A percentile compares a stretch with the other conserved stretches of the same genome.
phyloP scores from a whole-genome alignment of 2,113 vertebrate species.

The Lagopus leucura region DNA sequence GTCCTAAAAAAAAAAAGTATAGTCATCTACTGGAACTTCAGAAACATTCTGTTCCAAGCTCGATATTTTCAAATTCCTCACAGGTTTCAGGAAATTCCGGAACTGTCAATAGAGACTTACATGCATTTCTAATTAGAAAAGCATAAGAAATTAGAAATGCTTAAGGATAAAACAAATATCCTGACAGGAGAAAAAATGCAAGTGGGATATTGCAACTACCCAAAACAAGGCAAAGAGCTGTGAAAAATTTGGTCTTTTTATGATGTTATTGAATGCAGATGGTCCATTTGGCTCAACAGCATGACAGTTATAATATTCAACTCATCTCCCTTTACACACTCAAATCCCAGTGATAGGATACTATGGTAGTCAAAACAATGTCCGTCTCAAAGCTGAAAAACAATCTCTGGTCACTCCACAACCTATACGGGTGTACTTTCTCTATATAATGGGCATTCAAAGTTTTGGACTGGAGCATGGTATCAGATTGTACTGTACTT shows the following conservation, averaged over 20 bases:
- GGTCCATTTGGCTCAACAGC: neutral
- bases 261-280: neutral
- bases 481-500: neutral
- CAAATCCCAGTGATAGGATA: neutral
- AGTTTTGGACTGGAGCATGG: neutral
- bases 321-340: neutral
- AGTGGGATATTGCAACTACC: neutral
- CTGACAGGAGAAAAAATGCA: neutral
- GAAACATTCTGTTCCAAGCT: neutral
- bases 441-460: neutral
- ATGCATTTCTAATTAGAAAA: neutral
- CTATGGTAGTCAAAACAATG: neutral
- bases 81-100: neutral
- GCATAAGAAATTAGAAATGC: neutral
- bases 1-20: neutral
- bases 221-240: neutral
- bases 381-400: neutral
- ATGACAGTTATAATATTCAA: neutral
- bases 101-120: neutral
- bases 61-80: neutral
- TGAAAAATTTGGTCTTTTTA: neutral
- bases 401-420: neutral
- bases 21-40: neutral
- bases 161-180: neutral
- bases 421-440: neutral